A percentile compares a stretch with the other conserved stretches of the same genome.
phyloP scores from a whole-genome alignment of 2,888 invertebrate species.

The Drosophila ezoana region DNA sequence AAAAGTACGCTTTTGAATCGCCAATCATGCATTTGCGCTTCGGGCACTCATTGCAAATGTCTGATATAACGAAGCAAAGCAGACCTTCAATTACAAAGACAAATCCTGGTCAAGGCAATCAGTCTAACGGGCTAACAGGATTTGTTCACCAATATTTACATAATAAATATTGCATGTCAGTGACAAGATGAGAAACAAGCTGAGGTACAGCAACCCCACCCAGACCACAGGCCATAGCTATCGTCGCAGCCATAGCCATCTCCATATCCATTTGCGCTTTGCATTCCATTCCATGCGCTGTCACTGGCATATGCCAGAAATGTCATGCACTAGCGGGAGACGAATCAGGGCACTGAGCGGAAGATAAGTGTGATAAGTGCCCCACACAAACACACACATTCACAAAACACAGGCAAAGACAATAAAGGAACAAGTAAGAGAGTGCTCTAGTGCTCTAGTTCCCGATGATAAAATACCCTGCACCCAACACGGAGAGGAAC shows the following conservation, averaged over 20 bases:
- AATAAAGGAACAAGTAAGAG: constrained; percentile 7
- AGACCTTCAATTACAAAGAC: constrained; percentile 49
- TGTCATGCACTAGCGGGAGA: constrained; percentile 36
- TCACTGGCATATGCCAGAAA: constrained; percentile 55
- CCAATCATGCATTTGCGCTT: neutral
- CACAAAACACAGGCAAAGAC: constrained; percentile 7
- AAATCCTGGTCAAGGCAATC: constrained; percentile 52
- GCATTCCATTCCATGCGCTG: constrained; percentile 53
- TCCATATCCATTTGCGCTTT: constrained; percentile 48
- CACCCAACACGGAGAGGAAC: no score
- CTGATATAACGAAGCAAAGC: neutral
- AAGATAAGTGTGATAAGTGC: constrained; percentile 57
- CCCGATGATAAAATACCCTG: neutral
- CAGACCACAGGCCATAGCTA: constrained; percentile 2
- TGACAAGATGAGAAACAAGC: constrained; percentile 36
- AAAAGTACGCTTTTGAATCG: neutral
- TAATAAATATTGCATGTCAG: constrained; percentile 74
- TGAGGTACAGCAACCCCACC: constrained; percentile 3
- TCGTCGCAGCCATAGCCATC: constrained; percentile 12
- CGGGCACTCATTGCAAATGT: neutral
- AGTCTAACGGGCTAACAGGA: constrained; percentile 56
- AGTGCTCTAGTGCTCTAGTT: neutral
- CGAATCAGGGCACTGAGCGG: constrained; percentile 3
- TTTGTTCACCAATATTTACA: constrained; percentile 73
- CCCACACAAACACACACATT: constrained; percentile 24